A percentile compares a stretch with the other conserved stretches of the same genome.
Conservation (phyloP, 1,140 invertebrate species). For the Drosophila prosaltans region DNA sequence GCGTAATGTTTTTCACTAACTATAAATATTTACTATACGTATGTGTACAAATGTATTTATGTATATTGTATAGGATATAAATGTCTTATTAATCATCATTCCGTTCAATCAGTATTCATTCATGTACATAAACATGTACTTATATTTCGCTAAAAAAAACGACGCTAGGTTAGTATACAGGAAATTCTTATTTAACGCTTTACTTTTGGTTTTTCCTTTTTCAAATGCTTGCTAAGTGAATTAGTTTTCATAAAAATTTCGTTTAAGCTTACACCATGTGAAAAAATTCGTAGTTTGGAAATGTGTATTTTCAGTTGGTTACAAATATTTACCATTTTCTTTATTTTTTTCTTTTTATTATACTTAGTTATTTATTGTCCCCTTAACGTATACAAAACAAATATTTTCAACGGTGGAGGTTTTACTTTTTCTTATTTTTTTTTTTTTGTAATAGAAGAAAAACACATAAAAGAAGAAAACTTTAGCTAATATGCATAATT, state of each 20-base stretch:
- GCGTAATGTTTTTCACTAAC: slow-evolving; percentile 60
- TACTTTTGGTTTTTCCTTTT: background rate
- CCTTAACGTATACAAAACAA: slow-evolving; percentile 54
- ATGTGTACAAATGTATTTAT: slow-evolving; percentile 52
- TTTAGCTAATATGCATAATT: slow-evolving; percentile 1
- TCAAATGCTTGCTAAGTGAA: slow-evolving; percentile 1
- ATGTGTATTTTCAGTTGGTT: slow-evolving; percentile 28
- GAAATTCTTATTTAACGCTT: slow-evolving; percentile 1
- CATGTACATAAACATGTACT: slow-evolving; percentile 26
- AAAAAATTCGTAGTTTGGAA: slow-evolving; percentile 64
- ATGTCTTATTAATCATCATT: slow-evolving; percentile 12
- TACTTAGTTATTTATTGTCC: slow-evolving; percentile 60
- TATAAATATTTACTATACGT: slow-evolving; percentile 55
- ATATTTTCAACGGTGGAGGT: slow-evolving; percentile 39
- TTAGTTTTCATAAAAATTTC: slow-evolving; percentile 12
- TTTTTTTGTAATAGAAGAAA: background rate
- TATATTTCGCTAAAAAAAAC: slow-evolving; percentile 21
- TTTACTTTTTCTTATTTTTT: background rate
- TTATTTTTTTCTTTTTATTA: slow-evolving; percentile 21
- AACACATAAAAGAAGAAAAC: background rate
- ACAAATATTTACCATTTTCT: slow-evolving; percentile 13
- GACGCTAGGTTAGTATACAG: background rate
- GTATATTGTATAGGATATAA: slow-evolving; percentile 58
- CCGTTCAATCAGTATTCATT: slow-evolving; percentile 17
- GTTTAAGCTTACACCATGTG: slow-evolving; percentile 62